Conservation (phyloP, 2,113 vertebrate genomes). For the Meles meles region DNA sequence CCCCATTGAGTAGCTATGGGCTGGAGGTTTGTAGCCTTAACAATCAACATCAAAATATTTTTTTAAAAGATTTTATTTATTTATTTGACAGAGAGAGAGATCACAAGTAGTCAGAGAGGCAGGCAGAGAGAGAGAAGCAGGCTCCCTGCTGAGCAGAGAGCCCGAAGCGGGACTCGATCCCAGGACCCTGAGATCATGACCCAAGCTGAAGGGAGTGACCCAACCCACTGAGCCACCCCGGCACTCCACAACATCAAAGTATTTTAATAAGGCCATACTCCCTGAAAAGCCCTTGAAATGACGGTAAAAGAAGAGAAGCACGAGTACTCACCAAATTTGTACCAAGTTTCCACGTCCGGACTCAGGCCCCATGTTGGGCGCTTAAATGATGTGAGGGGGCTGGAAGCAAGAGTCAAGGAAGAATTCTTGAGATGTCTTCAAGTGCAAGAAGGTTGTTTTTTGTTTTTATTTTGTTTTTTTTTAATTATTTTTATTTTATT, state of each 20-base stretch:
- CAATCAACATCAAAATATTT: background rate
- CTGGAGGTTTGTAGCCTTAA: background rate
- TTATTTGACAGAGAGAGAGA: no score
- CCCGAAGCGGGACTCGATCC: no score
- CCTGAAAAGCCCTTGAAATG: background rate
- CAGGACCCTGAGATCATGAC: no score
- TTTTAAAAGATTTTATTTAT: no score
- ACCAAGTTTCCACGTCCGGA: background rate
- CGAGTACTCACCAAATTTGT: background rate
- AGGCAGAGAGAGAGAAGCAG: no score
- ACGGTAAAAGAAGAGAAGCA: background rate
- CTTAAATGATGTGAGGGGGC: background rate
- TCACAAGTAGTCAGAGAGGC: no score
- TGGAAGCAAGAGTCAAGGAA: background rate
- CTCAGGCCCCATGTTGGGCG: background rate
- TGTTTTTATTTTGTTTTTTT: no score
- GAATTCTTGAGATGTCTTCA: background rate
- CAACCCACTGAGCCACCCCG: no score
- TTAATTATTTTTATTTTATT: no score
- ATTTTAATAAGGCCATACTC: background rate
- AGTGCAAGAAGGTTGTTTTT: background rate
- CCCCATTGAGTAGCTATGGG: background rate
- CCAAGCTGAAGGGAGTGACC: no score
- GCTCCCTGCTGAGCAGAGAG: no score
- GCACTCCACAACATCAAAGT: background rate